Percentiles rank a stretch among this genome's conserved stretches.
Evolutionary conservation across 2,797 vertebrate species (phyloP).

Genomic region (Melanotaenia nigrans): DNA sequence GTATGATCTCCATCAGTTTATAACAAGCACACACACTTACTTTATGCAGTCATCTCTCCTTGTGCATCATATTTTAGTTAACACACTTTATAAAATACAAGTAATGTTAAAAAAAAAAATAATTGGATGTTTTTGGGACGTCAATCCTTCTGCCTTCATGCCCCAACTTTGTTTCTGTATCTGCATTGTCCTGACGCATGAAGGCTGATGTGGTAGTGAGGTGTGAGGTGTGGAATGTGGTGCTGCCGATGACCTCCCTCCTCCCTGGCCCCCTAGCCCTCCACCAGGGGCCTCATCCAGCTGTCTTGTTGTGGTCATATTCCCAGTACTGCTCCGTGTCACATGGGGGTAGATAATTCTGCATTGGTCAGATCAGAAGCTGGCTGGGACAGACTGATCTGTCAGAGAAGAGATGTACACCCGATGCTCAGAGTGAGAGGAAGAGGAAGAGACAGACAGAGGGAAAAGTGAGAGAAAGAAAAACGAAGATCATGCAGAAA

Average conservation of each 20-base stretch:
- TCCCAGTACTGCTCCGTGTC: slow-evolving; percentile 73
- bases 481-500: slow-evolving; percentile 50
- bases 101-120: slow-evolving; percentile 39
- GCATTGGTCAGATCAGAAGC: slow-evolving; percentile 59
- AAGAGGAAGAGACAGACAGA: slow-evolving; percentile 29
- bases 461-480: slow-evolving; percentile 38
- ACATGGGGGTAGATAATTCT: slow-evolving; percentile 74
- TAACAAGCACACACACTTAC: slow-evolving; percentile 32
- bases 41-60: slow-evolving; percentile 26
- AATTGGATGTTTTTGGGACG: slow-evolving; percentile 60
- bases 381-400: slow-evolving; percentile 52
- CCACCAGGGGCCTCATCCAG: slow-evolving; percentile 68
- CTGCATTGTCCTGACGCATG: slow-evolving; percentile 39
- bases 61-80: slow-evolving; percentile 51
- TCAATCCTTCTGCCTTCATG: slow-evolving; percentile 5
- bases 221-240: slow-evolving; percentile 67
- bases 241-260: slow-evolving; percentile 55
- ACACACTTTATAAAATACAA: slow-evolving; percentile 38
- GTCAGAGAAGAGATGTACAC: slow-evolving; percentile 56
- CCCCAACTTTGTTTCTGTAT: slow-evolving; percentile 21
- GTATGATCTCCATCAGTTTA: slow-evolving; percentile 23
- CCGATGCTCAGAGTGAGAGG: slow-evolving; percentile 41
- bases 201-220: slow-evolving; percentile 51
- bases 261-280: slow-evolving; percentile 3
- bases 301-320: slow-evolving; percentile 80